Conservation (phyloP, 2,888 invertebrate species). For the Dryocosmus kuriphilus region DNA sequence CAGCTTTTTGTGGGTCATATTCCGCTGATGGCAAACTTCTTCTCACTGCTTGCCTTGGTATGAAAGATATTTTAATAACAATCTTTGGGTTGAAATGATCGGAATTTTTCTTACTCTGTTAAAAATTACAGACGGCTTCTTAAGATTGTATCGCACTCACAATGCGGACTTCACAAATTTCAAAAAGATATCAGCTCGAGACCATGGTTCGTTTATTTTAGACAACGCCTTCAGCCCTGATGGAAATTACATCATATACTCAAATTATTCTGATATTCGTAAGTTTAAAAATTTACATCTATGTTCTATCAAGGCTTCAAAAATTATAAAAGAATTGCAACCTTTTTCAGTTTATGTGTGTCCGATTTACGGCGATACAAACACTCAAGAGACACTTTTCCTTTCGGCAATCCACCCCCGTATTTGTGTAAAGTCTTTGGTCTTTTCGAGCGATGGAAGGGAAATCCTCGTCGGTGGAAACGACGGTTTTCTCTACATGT, state of each 20-base stretch:
- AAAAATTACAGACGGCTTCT: slow-evolving; percentile 81
- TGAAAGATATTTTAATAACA: no score
- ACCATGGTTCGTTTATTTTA: slow-evolving; percentile 91
- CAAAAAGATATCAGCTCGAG: slow-evolving; percentile 84
- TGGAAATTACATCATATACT: slow-evolving; percentile 86
- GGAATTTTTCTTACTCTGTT: no score
- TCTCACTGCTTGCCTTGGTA: slow-evolving; percentile 88
- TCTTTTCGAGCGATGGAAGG: slow-evolving; percentile 86
- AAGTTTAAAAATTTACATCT: slow-evolving; percentile 78
- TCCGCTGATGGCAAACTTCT: slow-evolving; percentile 86
- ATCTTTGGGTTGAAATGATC: no score
- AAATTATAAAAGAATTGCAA: background rate
- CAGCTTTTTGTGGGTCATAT: slow-evolving; percentile 87
- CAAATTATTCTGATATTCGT: slow-evolving; percentile 91
- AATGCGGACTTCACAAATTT: slow-evolving; percentile 82
- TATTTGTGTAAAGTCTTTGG: slow-evolving; percentile 89
- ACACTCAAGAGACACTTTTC: slow-evolving; percentile 83
- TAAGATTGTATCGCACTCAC: slow-evolving; percentile 84
- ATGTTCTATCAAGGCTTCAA: background rate
- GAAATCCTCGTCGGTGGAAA: slow-evolving; percentile 90
- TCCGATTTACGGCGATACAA: slow-evolving; percentile 81
- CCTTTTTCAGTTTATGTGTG: slow-evolving; percentile 81
- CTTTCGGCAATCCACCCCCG: slow-evolving; percentile 83
- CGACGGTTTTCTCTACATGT: slow-evolving; percentile 87
- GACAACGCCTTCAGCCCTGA: slow-evolving; percentile 91